phyloP scores from a whole-genome alignment of 2,113 vertebrate species.

The Dermatemys mawii region DNA sequence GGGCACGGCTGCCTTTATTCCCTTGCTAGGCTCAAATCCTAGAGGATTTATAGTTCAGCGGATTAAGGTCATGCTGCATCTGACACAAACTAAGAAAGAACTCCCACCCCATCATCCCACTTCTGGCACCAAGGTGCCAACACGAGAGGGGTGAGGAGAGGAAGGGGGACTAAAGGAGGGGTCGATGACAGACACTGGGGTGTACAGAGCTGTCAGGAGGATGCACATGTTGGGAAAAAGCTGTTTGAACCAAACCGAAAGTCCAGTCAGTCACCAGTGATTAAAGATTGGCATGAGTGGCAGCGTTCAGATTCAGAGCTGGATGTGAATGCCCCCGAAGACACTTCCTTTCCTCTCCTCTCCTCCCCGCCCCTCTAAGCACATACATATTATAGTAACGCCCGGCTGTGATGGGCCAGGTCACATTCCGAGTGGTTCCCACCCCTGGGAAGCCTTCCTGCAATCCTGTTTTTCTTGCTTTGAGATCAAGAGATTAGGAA shows the following conservation, averaged over 20 bases:
- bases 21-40: slow-evolving; percentile 45
- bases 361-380: not conserved
- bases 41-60: slow-evolving; percentile 51
- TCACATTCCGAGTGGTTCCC: not conserved
- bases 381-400: too few relatives aligned
- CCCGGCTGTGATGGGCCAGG: not conserved
- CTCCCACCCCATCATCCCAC: slow-evolving; percentile 12
- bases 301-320: not conserved
- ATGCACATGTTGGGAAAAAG: slow-evolving; percentile 25
- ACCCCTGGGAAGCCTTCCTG: not conserved
- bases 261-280: not conserved
- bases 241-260: not conserved
- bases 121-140: slow-evolving; percentile 25
- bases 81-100: slow-evolving; percentile 41
- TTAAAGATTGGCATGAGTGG: not conserved
- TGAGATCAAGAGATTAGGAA: not conserved
- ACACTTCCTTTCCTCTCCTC: not conserved
- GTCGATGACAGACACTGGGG: slow-evolving; percentile 15
- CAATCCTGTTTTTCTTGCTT: not conserved
- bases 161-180: slow-evolving; percentile 18
- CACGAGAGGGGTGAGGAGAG: not conserved
- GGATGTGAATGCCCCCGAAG: not conserved
- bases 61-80: slow-evolving; percentile 42
- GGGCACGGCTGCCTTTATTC: slow-evolving; percentile 53
- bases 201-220: not conserved